These are phyloP conservation scores for Glyphotaelius pellucidus DNA, from an alignment of 2,888 invertebrate species.

Conservation along the genomic window DNA sequence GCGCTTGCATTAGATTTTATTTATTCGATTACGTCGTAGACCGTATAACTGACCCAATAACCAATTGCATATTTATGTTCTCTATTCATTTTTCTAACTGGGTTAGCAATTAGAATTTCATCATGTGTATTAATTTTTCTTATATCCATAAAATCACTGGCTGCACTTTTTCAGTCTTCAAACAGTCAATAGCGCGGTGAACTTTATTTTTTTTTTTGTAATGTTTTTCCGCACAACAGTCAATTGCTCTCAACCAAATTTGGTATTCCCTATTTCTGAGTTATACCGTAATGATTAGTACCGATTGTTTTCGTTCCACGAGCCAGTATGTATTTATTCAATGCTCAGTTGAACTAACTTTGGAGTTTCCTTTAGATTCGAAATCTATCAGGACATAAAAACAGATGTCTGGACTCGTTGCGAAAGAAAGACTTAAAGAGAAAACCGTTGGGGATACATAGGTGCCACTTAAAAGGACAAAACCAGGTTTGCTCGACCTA, in stretches of 20 bases:
- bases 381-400: not conserved
- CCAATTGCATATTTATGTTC: not conserved
- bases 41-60: not conserved
- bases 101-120: not conserved
- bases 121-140: not conserved
- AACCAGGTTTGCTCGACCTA: conserved; percentile 88
- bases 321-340: not conserved
- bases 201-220: too few species aligned
- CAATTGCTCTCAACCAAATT: not conserved
- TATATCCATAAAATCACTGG: not conserved
- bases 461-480: conserved; percentile 91
- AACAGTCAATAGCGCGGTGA: not conserved
- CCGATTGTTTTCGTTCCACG: not conserved
- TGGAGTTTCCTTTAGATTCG: not conserved
- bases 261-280: not conserved
- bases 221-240: too few species aligned
- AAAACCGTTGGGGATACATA: not conserved
- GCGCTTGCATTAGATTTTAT: conserved; percentile 8
- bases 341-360: not conserved
- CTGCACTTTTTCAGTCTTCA: not conserved
- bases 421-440: not conserved
- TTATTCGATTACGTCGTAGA: not conserved
- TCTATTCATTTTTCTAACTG: not conserved
- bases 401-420: not conserved
- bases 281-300: not conserved